phyloP scores from a whole-genome alignment of 2,888 invertebrate species.

The Trichacis sp. region DNA sequence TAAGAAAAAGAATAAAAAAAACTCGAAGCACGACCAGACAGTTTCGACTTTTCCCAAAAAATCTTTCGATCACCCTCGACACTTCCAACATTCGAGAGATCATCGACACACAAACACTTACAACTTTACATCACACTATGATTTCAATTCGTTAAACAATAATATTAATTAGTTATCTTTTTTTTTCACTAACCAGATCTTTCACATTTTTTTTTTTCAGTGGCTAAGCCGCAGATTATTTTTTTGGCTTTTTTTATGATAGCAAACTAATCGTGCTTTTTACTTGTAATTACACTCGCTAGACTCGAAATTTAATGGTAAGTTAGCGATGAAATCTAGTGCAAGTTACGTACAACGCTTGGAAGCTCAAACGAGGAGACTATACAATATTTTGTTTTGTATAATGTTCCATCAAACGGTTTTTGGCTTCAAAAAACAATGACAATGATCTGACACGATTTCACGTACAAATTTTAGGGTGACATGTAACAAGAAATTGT shows the following conservation, averaged over 20 bases:
- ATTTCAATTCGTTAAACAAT: slow-evolving; percentile 26
- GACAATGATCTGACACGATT: no score
- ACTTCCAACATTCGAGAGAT: slow-evolving; percentile 30
- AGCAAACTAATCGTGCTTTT: neutral
- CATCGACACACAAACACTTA: slow-evolving; percentile 57
- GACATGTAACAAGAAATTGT: no score
- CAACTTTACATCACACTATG: slow-evolving; percentile 48
- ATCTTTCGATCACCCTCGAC: no score
- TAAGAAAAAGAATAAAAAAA: slow-evolving; percentile 19
- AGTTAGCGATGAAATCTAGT: slow-evolving; percentile 25
- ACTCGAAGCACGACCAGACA: slow-evolving; percentile 1
- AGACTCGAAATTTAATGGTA: no score
- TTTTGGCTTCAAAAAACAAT: no score
- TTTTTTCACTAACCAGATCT: slow-evolving; percentile 17
- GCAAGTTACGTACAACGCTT: slow-evolving; percentile 21
- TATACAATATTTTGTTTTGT: no score
- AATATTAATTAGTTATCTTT: no score
- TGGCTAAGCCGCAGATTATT: slow-evolving; percentile 28
- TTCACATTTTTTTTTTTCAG: slow-evolving; percentile 21
- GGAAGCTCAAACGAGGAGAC: slow-evolving; percentile 39
- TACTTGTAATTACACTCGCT: no score
- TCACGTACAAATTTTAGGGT: no score
- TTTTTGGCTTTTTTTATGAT: neutral
- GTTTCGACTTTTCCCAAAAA: slow-evolving; percentile 3
- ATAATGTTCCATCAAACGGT: no score